These are phyloP conservation scores for Micrasema longulum DNA, from an alignment of 1,140 invertebrate genomes.

Conservation along the genomic window DNA sequence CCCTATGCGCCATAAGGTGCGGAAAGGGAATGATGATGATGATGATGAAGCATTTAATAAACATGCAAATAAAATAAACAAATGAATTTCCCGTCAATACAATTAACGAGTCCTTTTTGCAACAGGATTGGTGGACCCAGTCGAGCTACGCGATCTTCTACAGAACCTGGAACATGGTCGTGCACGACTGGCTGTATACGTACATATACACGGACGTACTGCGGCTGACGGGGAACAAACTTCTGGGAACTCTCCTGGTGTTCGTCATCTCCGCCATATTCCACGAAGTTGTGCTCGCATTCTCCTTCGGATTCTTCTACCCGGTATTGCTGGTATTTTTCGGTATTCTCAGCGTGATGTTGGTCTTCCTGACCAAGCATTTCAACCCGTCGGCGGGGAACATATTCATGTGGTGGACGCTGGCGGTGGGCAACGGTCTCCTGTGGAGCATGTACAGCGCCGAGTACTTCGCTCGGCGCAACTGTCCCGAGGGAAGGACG, in stretches of 20 bases:
- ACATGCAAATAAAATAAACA: too few relatives aligned
- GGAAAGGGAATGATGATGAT: too few relatives aligned
- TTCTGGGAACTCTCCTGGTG: slow-evolving; percentile 69
- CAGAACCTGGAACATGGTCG: slow-evolving; percentile 93
- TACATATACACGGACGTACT: slow-evolving; percentile 92
- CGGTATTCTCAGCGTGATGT: slow-evolving; percentile 69
- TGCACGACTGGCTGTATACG: slow-evolving; percentile 94
- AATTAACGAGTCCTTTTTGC: too few relatives aligned
- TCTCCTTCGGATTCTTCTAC: slow-evolving; percentile 87
- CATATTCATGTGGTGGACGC: slow-evolving; percentile 82
- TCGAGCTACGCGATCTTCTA: slow-evolving; percentile 86
- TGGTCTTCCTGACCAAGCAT: slow-evolving; percentile 66
- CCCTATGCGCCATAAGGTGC: too few relatives aligned
- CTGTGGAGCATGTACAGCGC: slow-evolving; percentile 83
- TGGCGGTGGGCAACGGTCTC: slow-evolving; percentile 83
- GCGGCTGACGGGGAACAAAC: slow-evolving; percentile 69
- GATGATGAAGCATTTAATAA: too few relatives aligned
- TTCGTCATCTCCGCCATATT: slow-evolving; percentile 79
- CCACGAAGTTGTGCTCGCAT: slow-evolving; percentile 87
- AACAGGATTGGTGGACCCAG: slow-evolving; percentile 95
- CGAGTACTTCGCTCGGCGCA: slow-evolving; percentile 86
- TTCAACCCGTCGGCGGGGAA: slow-evolving; percentile 73
- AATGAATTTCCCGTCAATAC: too few relatives aligned
- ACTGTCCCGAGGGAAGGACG: slow-evolving; percentile 73
- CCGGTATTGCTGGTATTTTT: slow-evolving; percentile 85